Base-by-base conservation (phyloP, 2,888 invertebrate genomes). In the Hypercompe scribonia region DNA sequence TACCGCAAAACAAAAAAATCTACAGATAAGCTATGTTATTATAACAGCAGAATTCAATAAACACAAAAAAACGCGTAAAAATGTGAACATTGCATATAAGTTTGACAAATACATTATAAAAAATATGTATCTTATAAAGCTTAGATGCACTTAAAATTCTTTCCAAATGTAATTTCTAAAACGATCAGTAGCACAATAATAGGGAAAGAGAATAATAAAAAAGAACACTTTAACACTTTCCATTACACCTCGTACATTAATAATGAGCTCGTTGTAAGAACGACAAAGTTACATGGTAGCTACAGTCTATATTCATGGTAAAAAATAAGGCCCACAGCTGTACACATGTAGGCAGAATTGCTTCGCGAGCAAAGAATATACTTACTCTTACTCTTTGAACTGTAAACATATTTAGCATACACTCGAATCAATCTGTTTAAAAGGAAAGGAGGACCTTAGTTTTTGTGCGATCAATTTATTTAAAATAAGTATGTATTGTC, bases 221-320 rank as follows among this genome's bases (percentile, higher is more conserved):
- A 77, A 39, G 71, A 71, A 72, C 71, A 68, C 70, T 70, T 75
- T 78, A 77, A 76, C 71, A 79, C 66, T 78, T 83, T 81, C 81
- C 80, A 84, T 83, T 85, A 85, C 65, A 69, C 73, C 74, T 70
- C 71, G 72, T 78, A 81, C 79, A 80, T 78, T 81, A 81, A 78
- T 84, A 84, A 82, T 76, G 74, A 73, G 54, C 66, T 75, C 76
- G 67, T 72, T 73, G 33, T 66, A 70, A 78, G 78, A 67, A 77
- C 75, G 78, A 68, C 72, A 70, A 66, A 78, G 75, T 76, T 75
- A 81, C 78, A 76, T 75, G 65, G 61, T 74, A 78, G 74, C 73
- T 72, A 36, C 42, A 28, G 54, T 33, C 54, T 71, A 72, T 28
- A 68, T 76, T 70, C 67, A 74, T 72, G 46, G 33, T 34, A 50